Evolutionary conservation across 1,140 invertebrate genomes (phyloP), one percentile per base, ranked within the genome.

Genomic region (Drosophila equinoxialis): DNA sequence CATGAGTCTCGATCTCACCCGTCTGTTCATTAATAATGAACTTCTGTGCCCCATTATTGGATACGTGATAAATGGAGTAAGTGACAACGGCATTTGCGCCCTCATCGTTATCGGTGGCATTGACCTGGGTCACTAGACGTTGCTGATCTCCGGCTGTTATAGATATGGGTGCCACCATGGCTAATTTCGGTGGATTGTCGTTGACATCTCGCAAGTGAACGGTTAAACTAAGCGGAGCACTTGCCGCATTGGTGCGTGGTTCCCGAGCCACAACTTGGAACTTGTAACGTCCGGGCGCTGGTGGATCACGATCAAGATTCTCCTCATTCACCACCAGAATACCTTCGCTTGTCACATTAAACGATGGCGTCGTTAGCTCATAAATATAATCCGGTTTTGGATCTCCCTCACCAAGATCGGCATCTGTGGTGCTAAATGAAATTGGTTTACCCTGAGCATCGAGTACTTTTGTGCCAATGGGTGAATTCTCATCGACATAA

Each of bases 41-140:
- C 91, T 97, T 97, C 60, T 95, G 95, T 39, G 94, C 93, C 1
- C 97, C 97, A 90, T 97, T 97, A 91, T 98, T 98, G 41, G 96
- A 97, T 4, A 98, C 96, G 92, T 98, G 97, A 90, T 97, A 96
- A 68, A 98, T 96, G 68, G 94, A 95, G 93, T 97, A 98, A 6
- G 94, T 94, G 58, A 98, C 94, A 55, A 95, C 94, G 1, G 97
- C 96, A 92, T 97, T 97, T 67, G 95, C 94, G 42, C 96, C 97
- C 78, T 96, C 95, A 89, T 98, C 97, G 77, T 96, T 96, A 84
- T 98, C 97, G 3, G 94, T 95, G 0, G 97, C 97, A 79, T 95
- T 93, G 45, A 98, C 96, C 92, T 96, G 95, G 26, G 95, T 94
- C n/a, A 98, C 95, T 84, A 94, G 93, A 54, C 96, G 93, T n/a